These are phyloP conservation scores for Gastrophryne carolinensis DNA, from an alignment of 2,797 vertebrate genomes.

Conservation along the genomic window DNA sequence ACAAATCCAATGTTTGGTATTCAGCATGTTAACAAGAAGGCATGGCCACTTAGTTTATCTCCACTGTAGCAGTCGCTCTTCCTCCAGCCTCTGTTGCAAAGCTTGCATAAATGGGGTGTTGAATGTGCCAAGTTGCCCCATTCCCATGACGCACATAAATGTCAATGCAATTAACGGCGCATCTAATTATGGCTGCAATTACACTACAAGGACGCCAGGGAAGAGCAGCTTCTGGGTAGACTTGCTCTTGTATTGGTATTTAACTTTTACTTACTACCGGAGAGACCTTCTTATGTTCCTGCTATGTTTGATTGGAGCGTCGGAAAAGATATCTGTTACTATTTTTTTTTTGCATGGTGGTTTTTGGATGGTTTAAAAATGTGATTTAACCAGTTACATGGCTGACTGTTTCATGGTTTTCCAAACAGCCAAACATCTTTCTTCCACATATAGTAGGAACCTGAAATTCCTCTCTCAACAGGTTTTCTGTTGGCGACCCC, in stretches of 20 bases:
- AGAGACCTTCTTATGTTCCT: background rate
- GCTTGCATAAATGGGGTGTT: background rate
- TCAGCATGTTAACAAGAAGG: background rate
- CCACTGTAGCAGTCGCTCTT: background rate
- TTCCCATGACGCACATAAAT: slow-evolving; percentile 1
- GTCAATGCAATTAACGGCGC: slow-evolving; percentile 24
- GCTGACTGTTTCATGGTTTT: no score
- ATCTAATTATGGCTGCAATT: slow-evolving; percentile 39
- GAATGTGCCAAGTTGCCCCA: background rate
- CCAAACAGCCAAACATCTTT: no score
- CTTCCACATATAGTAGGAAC: no score
- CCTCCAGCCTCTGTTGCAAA: background rate
- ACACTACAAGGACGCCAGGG: slow-evolving; percentile 12
- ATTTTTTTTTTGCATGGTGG: background rate
- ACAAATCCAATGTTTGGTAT: background rate
- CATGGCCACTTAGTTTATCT: background rate
- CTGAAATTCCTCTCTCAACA: no score
- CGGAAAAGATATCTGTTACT: background rate
- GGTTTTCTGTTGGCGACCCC: no score
- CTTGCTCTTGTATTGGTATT: background rate
- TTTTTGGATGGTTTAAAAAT: background rate
- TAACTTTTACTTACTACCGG: background rate
- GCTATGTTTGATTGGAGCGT: background rate
- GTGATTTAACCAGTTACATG: no score
- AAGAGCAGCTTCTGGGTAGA: background rate